These are phyloP conservation scores for Paramormyrops hopkinsi DNA, from an alignment of 2,797 vertebrate genomes.

Conservation along the genomic window DNA sequence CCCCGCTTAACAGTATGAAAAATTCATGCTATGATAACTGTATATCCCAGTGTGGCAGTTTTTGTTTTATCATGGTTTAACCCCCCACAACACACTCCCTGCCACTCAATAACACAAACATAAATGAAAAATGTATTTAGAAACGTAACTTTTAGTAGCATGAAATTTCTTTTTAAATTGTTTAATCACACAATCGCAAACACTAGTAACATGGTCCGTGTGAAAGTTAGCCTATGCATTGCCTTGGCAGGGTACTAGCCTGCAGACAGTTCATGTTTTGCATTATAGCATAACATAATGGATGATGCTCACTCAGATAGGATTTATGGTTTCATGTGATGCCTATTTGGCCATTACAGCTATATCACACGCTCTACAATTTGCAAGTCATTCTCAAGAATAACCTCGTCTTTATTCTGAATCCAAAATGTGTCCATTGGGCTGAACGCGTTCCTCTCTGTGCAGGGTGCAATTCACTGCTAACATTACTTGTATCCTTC, in stretches of 20 bases:
- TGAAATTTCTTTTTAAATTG: neutral
- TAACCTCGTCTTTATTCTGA: neutral
- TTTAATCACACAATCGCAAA: neutral
- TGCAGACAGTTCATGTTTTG: neutral
- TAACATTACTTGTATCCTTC: neutral
- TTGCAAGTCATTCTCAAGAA: neutral
- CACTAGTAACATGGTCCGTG: neutral
- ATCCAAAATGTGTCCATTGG: neutral
- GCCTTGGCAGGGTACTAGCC: neutral
- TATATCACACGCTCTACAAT: neutral
- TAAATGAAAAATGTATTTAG: neutral
- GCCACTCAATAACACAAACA: neutral
- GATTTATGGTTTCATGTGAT: neutral
- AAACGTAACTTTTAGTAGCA: neutral
- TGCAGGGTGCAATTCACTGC: neutral
- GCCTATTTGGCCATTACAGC: neutral
- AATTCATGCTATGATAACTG: neutral
- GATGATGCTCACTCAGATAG: neutral
- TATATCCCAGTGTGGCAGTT: neutral
- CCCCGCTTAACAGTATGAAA: neutral
- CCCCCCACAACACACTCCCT: neutral
- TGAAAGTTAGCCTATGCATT: neutral
- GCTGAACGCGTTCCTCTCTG: neutral
- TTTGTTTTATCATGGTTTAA: neutral
- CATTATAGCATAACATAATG: neutral